Evolutionary conservation across 2,888 invertebrate genomes (phyloP).

Genomic region (Luffia ferchaultella): DNA sequence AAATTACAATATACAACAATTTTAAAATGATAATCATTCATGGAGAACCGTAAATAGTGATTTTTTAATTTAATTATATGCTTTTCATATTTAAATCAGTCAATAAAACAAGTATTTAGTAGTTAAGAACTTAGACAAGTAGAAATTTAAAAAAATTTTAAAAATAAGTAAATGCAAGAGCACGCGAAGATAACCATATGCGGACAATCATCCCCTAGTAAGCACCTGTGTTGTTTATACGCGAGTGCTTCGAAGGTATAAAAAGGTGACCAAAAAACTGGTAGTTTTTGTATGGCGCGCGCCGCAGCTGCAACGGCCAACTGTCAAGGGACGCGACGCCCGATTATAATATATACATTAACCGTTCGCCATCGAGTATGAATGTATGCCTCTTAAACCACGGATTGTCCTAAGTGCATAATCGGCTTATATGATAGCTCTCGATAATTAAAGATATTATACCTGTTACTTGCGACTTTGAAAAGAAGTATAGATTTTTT

Average conservation of each 20-base stretch:
- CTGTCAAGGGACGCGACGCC: constrained; percentile 33
- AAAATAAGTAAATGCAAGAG: no score
- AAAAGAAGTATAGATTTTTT: no score
- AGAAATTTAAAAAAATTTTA: no score
- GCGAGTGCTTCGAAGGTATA: constrained; percentile 54
- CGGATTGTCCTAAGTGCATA: background rate
- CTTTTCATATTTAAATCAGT: no score
- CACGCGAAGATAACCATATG: constrained; percentile 52
- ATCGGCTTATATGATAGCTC: background rate
- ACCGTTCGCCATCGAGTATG: constrained; percentile 1
- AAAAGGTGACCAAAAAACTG: constrained; percentile 59
- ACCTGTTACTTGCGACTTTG: no score
- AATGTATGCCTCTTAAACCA: background rate
- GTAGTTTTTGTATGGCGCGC: constrained; percentile 56
- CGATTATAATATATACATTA: constrained; percentile 4
- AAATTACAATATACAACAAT: no score
- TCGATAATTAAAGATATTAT: no score
- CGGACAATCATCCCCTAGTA: constrained; percentile 45
- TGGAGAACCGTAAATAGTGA: no score
- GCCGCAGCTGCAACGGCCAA: constrained; percentile 56
- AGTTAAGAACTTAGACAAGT: no score
- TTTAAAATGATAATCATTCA: no score
- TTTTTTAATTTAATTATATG: no score
- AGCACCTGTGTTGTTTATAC: constrained; percentile 65
- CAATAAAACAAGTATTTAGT: no score